Conservation (phyloP, 2,888 invertebrate genomes). For the Melanargia galathea region DNA sequence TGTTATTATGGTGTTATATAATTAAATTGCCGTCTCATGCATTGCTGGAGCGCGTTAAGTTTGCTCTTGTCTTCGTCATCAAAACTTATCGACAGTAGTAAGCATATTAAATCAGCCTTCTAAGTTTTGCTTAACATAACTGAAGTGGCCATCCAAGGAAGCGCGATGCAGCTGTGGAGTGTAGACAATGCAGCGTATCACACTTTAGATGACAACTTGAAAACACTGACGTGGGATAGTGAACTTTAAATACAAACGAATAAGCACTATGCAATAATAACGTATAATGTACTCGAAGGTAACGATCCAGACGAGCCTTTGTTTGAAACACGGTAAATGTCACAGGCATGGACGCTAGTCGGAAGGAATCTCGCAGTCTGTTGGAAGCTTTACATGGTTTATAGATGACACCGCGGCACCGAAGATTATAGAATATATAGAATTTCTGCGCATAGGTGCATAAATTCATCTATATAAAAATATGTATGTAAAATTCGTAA, state of each 20-base stretch:
- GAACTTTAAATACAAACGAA: constrained; percentile 9
- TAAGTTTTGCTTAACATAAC: constrained; percentile 25
- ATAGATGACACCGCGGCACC: not conserved
- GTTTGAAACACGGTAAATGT: constrained; percentile 44
- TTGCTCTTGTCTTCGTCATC: not conserved
- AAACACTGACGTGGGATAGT: constrained; percentile 8
- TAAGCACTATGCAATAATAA: constrained; percentile 20
- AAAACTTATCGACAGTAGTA: not conserved
- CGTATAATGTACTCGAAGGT: constrained; percentile 37
- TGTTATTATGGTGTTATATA: no score
- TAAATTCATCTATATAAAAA: no score
- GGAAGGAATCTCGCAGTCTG: constrained; percentile 22
- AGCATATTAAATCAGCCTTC: constrained; percentile 13
- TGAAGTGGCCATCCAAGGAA: constrained; percentile 23
- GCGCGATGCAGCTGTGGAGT: constrained; percentile 17
- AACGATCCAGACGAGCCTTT: constrained; percentile 54
- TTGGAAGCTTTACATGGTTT: not conserved
- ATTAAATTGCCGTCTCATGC: no score
- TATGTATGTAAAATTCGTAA: no score
- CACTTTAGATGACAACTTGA: constrained; percentile 12
- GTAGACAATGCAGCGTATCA: constrained; percentile 33
- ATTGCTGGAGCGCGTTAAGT: no score
- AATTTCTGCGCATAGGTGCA: no score
- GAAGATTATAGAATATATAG: no score
- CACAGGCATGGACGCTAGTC: constrained; percentile 26